Evolutionary conservation across 2,888 invertebrate genomes (phyloP).

Genomic region (Baronia brevicornis): DNA sequence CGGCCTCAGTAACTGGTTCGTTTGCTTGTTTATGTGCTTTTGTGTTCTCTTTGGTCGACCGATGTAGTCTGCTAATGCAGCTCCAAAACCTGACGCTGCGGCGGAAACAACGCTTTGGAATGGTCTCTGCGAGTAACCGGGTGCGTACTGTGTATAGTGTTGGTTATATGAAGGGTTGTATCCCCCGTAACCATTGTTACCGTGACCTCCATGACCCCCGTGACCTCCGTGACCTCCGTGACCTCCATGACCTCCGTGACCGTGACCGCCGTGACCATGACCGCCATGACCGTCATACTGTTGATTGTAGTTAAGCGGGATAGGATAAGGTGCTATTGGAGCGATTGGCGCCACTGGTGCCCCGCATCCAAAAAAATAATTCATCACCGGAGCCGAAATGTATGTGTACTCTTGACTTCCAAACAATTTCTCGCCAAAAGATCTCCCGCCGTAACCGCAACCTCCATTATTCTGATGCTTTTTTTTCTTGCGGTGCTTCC

Average conservation of each 20-base stretch:
- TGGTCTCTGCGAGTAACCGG: slow-evolving; percentile 34
- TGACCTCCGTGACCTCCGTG: slow-evolving; percentile 16
- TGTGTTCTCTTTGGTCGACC: slow-evolving; percentile 50
- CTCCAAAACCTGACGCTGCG: slow-evolving; percentile 71
- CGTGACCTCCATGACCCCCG: slow-evolving; percentile 24
- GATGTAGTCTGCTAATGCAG: slow-evolving; percentile 64
- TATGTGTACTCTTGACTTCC: slow-evolving; percentile 51
- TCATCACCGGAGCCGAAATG: slow-evolving; percentile 57
- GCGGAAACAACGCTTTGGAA: slow-evolving; percentile 49
- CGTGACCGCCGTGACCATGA: slow-evolving; percentile 20
- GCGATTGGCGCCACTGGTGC: slow-evolving; percentile 24
- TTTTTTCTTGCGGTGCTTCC: slow-evolving; percentile 47
- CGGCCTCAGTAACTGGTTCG: slow-evolving; percentile 50
- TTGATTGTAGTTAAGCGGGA: slow-evolving; percentile 1
- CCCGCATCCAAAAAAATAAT: slow-evolving; percentile 60
- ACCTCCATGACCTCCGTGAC: slow-evolving; percentile 22
- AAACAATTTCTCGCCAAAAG: slow-evolving; percentile 42
- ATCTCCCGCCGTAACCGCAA: slow-evolving; percentile 33
- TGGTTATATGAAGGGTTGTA: slow-evolving; percentile 11
- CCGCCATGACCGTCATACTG: slow-evolving; percentile 8
- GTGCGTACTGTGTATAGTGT: slow-evolving; percentile 9
- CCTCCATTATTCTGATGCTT: slow-evolving; percentile 43
- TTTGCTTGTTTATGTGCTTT: slow-evolving; percentile 48
- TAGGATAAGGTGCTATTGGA: slow-evolving; percentile 16
- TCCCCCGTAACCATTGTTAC: slow-evolving; percentile 25